Base-by-base conservation (phyloP, 2,888 invertebrate species). In the Lochmaea crataegi region DNA sequence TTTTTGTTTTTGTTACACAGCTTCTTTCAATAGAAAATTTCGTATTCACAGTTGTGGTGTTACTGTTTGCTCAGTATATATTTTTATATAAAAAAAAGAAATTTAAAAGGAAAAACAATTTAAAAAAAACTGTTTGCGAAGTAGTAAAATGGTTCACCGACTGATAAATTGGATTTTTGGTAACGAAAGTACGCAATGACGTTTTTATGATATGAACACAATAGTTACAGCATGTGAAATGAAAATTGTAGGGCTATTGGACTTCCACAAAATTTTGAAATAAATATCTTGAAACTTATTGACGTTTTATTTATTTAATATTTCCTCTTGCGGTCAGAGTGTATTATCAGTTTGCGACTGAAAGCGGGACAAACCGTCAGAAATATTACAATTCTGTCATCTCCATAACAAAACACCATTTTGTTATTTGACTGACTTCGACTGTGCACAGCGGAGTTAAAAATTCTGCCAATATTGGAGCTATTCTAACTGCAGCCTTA, bases 221-320 rank as follows among this genome's bases (percentile, higher is more conserved):
- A 84, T 84, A 85, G 85, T 83, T 53, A 82, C 84, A 85, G 85
- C 84, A 86, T 85, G 84, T 83, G 82, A 84, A 82, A 84, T 61
- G 69, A 84, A 83, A 84, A 85, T 85, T 85, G 86, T 87, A 87
- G 86, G 86, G 86, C 87, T 86, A 86, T 85, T 86, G 87, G 86
- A 87, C 86, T 87, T 87, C 87, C 86, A 87, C 86, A 85, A 85
- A 85, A 86, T 87, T 87, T 86, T 85, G 84, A 86, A 85, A 87
- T 87, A 87, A 87, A 87, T 85, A 86, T 85, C 84, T 85, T 85
- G 83, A 85, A 86, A 86, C 81, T 76, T 78, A 68, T 64, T 60
- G 61, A 68, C 56, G 68, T 78, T 65, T 73, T 63, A 68, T 75
- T 77, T 67, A 3, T 58, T 72, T 48, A 68, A 57, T 65, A 14